Percentiles rank a stretch among this genome's conserved stretches.
Conservation (phyloP, 1,140 invertebrate genomes). For the Atta cephalotes region DNA sequence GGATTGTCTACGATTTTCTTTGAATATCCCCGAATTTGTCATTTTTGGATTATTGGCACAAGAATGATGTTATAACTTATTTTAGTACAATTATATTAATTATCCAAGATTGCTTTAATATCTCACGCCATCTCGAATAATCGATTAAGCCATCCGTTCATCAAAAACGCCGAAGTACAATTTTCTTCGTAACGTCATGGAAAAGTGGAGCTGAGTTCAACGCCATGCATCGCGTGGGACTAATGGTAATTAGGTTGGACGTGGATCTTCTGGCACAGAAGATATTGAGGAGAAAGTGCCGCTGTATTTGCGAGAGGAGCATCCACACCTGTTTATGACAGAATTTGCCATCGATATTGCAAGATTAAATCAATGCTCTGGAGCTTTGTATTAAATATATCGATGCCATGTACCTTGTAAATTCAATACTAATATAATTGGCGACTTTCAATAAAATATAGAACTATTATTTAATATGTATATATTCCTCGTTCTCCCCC, state of each 20-base stretch:
- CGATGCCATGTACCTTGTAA: slow-evolving; percentile 12
- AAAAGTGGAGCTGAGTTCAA: slow-evolving; percentile 42
- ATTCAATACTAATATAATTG: slow-evolving; percentile 20
- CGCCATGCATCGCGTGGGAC: slow-evolving; percentile 25
- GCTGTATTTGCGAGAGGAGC: not conserved
- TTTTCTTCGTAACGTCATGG: not conserved
- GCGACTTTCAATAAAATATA: slow-evolving; percentile 8
- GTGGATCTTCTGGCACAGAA: not conserved
- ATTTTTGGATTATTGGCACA: too few relatives aligned
- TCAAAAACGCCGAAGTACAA: not conserved
- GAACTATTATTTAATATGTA: not conserved
- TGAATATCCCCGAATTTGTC: too few relatives aligned
- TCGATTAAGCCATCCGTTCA: not conserved
- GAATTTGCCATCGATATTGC: slow-evolving; percentile 36
- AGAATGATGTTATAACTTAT: too few relatives aligned
- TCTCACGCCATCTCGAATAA: not conserved
- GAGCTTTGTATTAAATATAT: slow-evolving; percentile 17
- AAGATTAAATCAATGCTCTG: not conserved
- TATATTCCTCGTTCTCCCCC: not conserved
- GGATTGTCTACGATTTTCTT: too few relatives aligned
- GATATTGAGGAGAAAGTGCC: slow-evolving; percentile 37
- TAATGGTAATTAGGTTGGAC: slow-evolving; percentile 23
- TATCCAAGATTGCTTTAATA: not conserved
- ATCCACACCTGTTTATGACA: slow-evolving; percentile 27
- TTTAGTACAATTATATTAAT: not conserved